phyloP scores from a whole-genome alignment of 2,888 invertebrate species.

The Antitype chi region DNA sequence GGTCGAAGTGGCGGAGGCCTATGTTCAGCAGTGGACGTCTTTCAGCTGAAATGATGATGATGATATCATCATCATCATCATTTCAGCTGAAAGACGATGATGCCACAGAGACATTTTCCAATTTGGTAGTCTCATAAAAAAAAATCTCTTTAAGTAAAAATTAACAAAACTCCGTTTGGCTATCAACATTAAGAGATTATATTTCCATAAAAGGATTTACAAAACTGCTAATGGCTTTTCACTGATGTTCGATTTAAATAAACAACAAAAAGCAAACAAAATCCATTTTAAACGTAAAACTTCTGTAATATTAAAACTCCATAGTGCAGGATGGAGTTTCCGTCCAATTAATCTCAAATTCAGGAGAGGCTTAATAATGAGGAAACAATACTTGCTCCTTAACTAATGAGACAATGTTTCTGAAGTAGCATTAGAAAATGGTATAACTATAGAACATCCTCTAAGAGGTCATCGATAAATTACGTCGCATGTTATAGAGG shows the following conservation, averaged over 20 bases:
- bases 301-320: not conserved
- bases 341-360: conserved; percentile 4
- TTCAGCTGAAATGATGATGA: too few relatives aligned
- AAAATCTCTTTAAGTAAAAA: not conserved
- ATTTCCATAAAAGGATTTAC: not conserved
- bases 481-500: too few relatives aligned
- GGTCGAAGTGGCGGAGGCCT: too few relatives aligned
- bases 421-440: not conserved
- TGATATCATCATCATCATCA: too few relatives aligned
- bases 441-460: not conserved
- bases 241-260: not conserved
- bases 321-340: not conserved
- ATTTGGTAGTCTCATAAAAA: too few relatives aligned
- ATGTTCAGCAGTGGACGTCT: too few relatives aligned
- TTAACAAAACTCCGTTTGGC: too few relatives aligned
- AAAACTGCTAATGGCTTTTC: not conserved
- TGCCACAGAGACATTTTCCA: not conserved
- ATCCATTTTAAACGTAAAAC: not conserved
- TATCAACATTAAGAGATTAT: not conserved
- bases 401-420: not conserved
- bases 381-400: not conserved
- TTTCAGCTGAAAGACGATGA: too few relatives aligned
- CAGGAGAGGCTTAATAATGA: not conserved
- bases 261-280: not conserved
- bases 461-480: not conserved